phyloP scores from a whole-genome alignment of 2,797 vertebrate genomes.

The Australoheros facetus region DNA sequence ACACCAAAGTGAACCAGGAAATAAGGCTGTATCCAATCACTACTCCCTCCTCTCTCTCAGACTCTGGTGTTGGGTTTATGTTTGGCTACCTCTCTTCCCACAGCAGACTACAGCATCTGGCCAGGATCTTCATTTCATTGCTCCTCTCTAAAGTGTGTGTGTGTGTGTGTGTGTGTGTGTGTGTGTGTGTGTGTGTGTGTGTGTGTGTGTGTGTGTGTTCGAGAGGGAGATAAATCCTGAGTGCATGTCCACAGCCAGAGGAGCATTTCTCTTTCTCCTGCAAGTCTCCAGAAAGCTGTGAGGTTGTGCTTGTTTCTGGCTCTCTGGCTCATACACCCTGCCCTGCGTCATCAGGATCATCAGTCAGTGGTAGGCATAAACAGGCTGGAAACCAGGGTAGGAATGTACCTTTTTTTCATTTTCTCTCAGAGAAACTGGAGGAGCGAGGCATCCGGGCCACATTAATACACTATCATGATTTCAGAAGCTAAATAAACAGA shows the following conservation, averaged over 20 bases:
- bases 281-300: conserved; percentile 63
- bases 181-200: no score
- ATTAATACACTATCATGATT: background rate
- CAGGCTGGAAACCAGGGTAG: conserved; percentile 18
- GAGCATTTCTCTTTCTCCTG: conserved; percentile 58
- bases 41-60: conserved; percentile 22
- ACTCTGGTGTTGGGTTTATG: conserved; percentile 4
- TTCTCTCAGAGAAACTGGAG: conserved; percentile 16
- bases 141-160: conserved; percentile 33
- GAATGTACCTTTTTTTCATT: conserved; percentile 11
- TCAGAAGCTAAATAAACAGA: conserved; percentile 10
- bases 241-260: conserved; percentile 42
- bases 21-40: conserved; percentile 25
- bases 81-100: conserved; percentile 36
- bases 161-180: conserved; percentile 12
- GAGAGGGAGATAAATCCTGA: conserved; percentile 65
- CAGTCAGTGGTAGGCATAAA: conserved; percentile 47
- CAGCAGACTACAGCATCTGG: conserved; percentile 47
- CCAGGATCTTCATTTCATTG: conserved; percentile 43
- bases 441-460: background rate
- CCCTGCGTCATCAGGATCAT: conserved; percentile 40
- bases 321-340: conserved; percentile 16
- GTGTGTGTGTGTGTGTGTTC: background rate
- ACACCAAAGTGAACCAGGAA: conserved; percentile 50
- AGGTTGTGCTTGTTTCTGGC: conserved; percentile 46